Evolutionary conservation across 2,888 invertebrate genomes (phyloP), one percentile per base, ranked within the genome.

Genomic region (Pachymerium ferrugineum): DNA sequence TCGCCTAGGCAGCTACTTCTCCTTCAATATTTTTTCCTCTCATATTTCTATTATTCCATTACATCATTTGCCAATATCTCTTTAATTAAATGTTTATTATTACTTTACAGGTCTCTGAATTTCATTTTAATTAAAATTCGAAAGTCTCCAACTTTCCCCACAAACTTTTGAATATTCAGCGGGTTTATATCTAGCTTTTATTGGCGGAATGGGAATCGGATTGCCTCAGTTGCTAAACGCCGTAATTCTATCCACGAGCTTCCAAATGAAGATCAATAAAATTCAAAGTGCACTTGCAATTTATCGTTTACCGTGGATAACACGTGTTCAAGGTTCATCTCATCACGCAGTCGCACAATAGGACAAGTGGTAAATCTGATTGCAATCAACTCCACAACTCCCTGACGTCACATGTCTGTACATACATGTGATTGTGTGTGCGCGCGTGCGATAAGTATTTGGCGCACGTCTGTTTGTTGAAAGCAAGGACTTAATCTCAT

Each of bases 271-370:
- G 47, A 47, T n/a, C 8, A 14, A 3, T 47, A 47, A 47, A 47
- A 47, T 16, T 6, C 22, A n/a, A 16, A 47, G n/a, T n/a, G 47
- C 14, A 47, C 47, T 47, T 47, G n/a, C 16, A 47, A 47, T 47
- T 47, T 47, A 47, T 47, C 47, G n/a, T n/a, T 16, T 14, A 16
- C 47, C 47, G 22, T 19, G 6, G 16, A 47, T 47, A 22, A 47
- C 47, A 47, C 47, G 22, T 47, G 47, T 47, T n/a, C n/a, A n/a
- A n/a, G n/a, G n/a, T n/a, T 47, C 47, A 47, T 47, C 47, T 47
- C 47, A 38, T 38, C 38, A 2, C 47, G 47, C 14, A n/a, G 19
- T 14, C 47, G 47, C 22, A 47, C 47, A 47, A 47, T 47, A 8
- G 47, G 16, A 8, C 47, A 47, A 47, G 47, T 16, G 47, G 47